These are phyloP conservation scores for Allenopithecus nigroviridis DNA, from an alignment of 2,797 vertebrate species.

Conservation along the genomic window DNA sequence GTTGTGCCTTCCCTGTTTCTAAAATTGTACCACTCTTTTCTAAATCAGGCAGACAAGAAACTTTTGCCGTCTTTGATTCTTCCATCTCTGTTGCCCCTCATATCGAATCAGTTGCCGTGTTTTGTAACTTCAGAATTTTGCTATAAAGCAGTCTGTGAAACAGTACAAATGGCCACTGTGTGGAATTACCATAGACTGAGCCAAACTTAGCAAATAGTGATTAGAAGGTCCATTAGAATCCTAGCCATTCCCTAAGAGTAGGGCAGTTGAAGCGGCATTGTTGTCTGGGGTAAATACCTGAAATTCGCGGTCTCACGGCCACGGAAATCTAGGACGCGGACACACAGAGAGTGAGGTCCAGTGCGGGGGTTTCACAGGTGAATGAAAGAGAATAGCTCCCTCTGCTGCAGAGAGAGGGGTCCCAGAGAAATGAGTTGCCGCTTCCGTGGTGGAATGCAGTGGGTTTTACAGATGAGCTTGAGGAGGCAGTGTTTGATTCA, in stretches of 20 bases:
- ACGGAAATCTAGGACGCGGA: neutral
- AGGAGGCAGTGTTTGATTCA: neutral
- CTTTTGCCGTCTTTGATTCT: neutral
- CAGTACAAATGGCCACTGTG: neutral
- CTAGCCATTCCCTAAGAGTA: neutral
- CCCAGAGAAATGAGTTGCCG: neutral
- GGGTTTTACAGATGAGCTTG: neutral
- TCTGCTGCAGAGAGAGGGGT: neutral
- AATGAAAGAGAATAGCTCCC: neutral
- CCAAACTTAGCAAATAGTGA: neutral
- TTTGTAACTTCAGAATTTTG: neutral
- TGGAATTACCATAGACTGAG: neutral
- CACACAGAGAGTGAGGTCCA: neutral
- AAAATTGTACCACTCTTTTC: neutral
- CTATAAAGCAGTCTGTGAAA: neutral
- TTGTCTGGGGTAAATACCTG: neutral
- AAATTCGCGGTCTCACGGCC: neutral
- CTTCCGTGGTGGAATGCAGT: neutral
- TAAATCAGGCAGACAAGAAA: neutral
- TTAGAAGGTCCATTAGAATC: neutral
- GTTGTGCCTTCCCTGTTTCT: neutral
- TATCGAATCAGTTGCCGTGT: neutral
- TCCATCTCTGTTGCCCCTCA: neutral
- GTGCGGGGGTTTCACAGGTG: neutral
- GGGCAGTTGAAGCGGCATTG: neutral